Base-by-base conservation (phyloP, 1,140 invertebrate genomes). In the Epicauta chinensis region DNA sequence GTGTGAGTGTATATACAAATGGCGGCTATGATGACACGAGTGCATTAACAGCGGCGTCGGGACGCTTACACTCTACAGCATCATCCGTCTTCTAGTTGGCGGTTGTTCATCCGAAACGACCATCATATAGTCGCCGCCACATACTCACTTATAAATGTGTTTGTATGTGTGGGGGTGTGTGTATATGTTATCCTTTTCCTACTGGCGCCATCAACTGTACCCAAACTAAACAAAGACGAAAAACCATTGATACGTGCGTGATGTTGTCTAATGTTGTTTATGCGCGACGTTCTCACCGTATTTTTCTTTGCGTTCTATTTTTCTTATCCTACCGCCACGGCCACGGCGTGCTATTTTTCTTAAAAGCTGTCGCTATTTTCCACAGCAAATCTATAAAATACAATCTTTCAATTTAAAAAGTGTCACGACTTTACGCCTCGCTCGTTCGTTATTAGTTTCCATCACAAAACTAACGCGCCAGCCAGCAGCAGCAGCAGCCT, bases 1-100 rank as follows among this genome's bases (percentile, higher is more conserved):
- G n/a, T n/a, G n/a, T n/a, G n/a, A n/a, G n/a, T 53, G 39, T 54
- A 44, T 54, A 48, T 54, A 54, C 52, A 54, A 54, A 54, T 54
- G 38, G 52, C 52, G 44, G 44, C 39, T 44, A 38, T 44, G 52
- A 54, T 48, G 44, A 47, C 52, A 54, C 48, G 45, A 48, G 45
- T 48, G 52, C 52, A 54, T 54, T 54, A 54, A 54, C 52, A 45
- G 52, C 44, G 52, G 52, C 52, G 52, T 54, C 52, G 45, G 38
- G 37, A 48, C 45, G 52, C 52, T 54, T 54, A 54, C 52, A 54
- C 45, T 54, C 41, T 45, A 30, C 45, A n/a, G n/a, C n/a, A 16
- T 54, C 52, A 54, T 54, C 39, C 52, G 52, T 54, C 52, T 54
- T 54, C 45, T 47, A 39, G 7, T 3, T 23, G 4, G 23, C 4